Base-by-base conservation (phyloP, 2,888 invertebrate species). In the Drosophila gaucha region DNA sequence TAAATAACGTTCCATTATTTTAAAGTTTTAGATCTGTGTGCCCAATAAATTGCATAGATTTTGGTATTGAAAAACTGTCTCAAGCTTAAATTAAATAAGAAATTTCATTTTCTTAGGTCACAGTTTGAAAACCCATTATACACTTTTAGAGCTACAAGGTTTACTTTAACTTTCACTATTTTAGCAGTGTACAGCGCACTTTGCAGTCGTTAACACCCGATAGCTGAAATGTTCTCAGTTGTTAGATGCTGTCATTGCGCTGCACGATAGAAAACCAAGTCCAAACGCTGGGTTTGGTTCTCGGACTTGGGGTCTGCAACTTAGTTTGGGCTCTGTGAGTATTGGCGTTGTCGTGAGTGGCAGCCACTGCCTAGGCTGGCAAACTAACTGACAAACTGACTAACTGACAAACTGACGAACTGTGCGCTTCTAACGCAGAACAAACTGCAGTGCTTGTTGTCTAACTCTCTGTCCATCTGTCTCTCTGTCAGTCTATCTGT, bases 221-320 rank as follows among this genome's bases (percentile, higher is more conserved):
- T 16, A 16, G 38, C 33, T 56, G 52, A 60, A 35, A 26, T 44
- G 30, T 41, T 50, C 66, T 60, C 50, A 55, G 46, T 49, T 38
- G 63, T 72, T 49, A 51, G 72, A 52, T 38, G 69, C 87, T 86
- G 87, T 84, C 82, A 82, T 69, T 86, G 69, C 60, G 60, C 58
- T 50, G 70, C 67, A 78, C 77, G 68, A 79, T 85, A 82, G 83
- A 82, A 85, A 87, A 71, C 74, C 73, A 18, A 33, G 41, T 31
- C 41, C 36, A 5, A 20, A 9, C 18, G 28, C 28, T 33, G 30
- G 16, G 26, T 28, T 51, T 28, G 33, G 51, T 12, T 31, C 38
- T 50, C n/a, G 36, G 51, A 35, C 50, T 44, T 30, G 20, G 50
- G 10, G n/a, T n/a, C n/a, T n/a, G n/a, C n/a, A n/a, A n/a, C n/a